These are phyloP conservation scores for Alouatta palliata DNA, from an alignment of 2,113 vertebrate species.

Conservation along the genomic window DNA sequence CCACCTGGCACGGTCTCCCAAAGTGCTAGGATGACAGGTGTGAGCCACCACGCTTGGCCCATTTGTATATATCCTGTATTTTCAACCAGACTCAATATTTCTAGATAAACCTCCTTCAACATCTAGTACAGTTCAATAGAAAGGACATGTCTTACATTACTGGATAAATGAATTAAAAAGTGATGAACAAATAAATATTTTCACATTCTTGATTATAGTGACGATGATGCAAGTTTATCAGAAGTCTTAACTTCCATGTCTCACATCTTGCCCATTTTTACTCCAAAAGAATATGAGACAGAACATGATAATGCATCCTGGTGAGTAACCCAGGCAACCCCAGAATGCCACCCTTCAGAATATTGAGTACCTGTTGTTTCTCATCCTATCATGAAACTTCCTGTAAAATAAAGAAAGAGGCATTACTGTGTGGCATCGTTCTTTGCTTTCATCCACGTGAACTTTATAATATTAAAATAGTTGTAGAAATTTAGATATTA, in stretches of 20 bases:
- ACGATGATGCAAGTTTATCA: not conserved
- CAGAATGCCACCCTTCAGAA: slow-evolving; percentile 20
- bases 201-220: not conserved
- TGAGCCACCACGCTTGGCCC: rapidly evolving
- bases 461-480: not conserved
- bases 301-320: not conserved
- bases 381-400: not conserved
- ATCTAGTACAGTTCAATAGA: not conserved
- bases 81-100: not conserved
- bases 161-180: slow-evolving; percentile 8
- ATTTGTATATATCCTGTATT: not conserved
- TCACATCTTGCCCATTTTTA: slow-evolving; percentile 19
- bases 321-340: slow-evolving; percentile 62
- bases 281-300: slow-evolving; percentile 13
- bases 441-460: not conserved
- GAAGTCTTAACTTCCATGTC: not conserved
- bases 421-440: not conserved
- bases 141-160: not conserved
- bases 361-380: slow-evolving; percentile 38
- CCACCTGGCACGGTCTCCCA: too few species aligned
- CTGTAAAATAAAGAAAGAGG: slow-evolving; percentile 19
- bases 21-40: too few species aligned
- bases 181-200: not conserved
- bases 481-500: not conserved
- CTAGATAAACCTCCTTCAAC: not conserved